A percentile compares a stretch with the other conserved stretches of the same genome.
These are phyloP conservation scores for Cyprinodon brontotheroides DNA, from an alignment of 2,113 vertebrate species.

Conservation along the genomic window DNA sequence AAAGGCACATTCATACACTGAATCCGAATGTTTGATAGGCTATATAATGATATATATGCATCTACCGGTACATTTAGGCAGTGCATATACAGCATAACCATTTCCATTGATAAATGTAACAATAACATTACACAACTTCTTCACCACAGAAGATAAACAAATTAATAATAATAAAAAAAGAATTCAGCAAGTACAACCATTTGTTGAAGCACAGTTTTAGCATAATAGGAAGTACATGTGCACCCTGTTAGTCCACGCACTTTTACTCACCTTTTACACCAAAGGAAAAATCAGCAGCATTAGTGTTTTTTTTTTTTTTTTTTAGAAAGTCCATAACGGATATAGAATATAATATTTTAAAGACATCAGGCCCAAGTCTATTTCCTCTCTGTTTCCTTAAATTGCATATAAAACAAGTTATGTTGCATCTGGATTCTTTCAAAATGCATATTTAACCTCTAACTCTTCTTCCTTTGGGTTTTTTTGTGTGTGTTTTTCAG, in stretches of 20 bases:
- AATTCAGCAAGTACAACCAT: constrained; percentile 68
- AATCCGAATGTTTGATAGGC: constrained; percentile 57
- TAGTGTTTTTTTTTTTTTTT: constrained; percentile 20
- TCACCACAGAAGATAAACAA: constrained; percentile 65
- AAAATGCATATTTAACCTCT: constrained; percentile 63
- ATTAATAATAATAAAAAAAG: neutral
- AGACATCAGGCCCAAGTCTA: constrained; percentile 26
- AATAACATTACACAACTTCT: constrained; percentile 71
- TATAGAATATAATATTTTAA: constrained; percentile 24
- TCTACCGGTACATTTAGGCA: constrained; percentile 76
- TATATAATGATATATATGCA: constrained; percentile 76
- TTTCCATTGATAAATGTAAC: constrained; percentile 74
- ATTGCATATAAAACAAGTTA: constrained; percentile 65
- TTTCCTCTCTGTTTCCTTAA: constrained; percentile 29
- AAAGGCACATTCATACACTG: constrained; percentile 72
- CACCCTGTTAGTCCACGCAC: constrained; percentile 66
- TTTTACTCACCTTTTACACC: constrained; percentile 63
- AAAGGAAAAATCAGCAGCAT: constrained; percentile 69
- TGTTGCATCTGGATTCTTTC: constrained; percentile 50
- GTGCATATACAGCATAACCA: constrained; percentile 66
- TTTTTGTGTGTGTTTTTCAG: constrained; percentile 7
- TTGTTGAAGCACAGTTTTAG: constrained; percentile 68
- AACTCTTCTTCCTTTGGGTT: constrained; percentile 38
- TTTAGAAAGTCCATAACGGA: constrained; percentile 46
- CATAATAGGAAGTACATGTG: constrained; percentile 67